phyloP scores from a whole-genome alignment of 2,888 invertebrate genomes.

The Strigamia crassipes region DNA sequence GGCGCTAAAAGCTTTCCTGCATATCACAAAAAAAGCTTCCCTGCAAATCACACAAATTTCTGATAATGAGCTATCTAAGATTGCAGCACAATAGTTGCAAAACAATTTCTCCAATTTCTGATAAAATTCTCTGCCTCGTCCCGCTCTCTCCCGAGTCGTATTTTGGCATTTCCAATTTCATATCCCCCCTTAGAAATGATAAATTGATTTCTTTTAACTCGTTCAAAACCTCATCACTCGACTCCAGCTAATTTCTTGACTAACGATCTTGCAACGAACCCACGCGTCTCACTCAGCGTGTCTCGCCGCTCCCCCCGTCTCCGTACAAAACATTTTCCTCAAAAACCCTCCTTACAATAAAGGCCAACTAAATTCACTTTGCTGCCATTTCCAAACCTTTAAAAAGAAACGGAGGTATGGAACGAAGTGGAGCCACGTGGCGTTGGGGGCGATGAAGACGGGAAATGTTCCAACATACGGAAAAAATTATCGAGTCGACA shows the following conservation, averaged over 20 bases:
- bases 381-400: not conserved
- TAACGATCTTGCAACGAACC: no score
- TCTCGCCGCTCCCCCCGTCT: no score
- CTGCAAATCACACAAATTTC: not conserved
- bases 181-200: not conserved
- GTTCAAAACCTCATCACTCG: conserved; percentile 10
- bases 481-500: conserved; percentile 22
- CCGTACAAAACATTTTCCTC: not conserved
- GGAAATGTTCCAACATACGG: not conserved
- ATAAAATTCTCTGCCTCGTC: no score
- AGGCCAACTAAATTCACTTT: conserved; percentile 1
- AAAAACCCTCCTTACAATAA: not conserved
- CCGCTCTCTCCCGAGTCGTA: not conserved
- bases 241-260: not conserved
- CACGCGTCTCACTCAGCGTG: no score
- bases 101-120: not conserved
- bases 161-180: conserved; percentile 9
- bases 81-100: not conserved
- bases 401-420: not conserved
- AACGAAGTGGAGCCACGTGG: not conserved
- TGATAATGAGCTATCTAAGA: not conserved
- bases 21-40: not conserved
- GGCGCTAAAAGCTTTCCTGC: not conserved
- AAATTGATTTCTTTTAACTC: conserved; percentile 17
- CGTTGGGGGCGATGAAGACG: not conserved